These are phyloP conservation scores for Caenorhabditis macrosperma DNA, from an alignment of 2,888 invertebrate species.

Conservation along the genomic window DNA sequence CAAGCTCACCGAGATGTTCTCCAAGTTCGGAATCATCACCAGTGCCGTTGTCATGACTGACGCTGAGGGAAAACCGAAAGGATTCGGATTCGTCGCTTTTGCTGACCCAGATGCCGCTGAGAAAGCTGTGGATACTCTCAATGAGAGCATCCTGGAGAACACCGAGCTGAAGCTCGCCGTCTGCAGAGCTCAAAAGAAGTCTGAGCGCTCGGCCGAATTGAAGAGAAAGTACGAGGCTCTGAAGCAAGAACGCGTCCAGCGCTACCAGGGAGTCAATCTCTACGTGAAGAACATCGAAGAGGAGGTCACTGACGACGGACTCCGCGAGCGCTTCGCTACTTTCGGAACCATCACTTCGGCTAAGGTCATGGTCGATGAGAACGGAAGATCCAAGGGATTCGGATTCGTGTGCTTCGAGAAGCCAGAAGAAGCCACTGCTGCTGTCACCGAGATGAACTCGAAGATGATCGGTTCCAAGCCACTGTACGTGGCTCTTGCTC, in stretches of 20 bases:
- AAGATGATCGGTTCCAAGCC: conserved; percentile 93
- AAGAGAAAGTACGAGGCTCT: conserved; percentile 96
- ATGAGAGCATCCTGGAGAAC: conserved; percentile 57
- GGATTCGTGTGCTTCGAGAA: conserved; percentile 99
- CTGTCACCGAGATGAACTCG: conserved; percentile 90
- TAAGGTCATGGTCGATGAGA: conserved; percentile 91
- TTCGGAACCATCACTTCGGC: conserved; percentile 93
- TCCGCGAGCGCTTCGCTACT: conserved; percentile 94
- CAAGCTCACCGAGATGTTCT: conserved; percentile 94
- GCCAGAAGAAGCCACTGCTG: conserved; percentile 98
- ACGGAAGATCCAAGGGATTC: conserved; percentile 89
- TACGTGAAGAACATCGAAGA: conserved; percentile 99
- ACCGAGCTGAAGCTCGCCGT: conserved; percentile 86
- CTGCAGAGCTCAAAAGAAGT: conserved; percentile 98
- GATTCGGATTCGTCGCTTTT: conserved; percentile 98
- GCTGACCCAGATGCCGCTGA: conserved; percentile 97
- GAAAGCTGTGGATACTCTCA: conserved; percentile 81
- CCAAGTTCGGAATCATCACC: conserved; percentile 82
- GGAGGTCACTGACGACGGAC: conserved; percentile 95
- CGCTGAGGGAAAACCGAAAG: conserved; percentile 84
- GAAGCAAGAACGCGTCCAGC: conserved; percentile 83
- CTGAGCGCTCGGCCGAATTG: conserved; percentile 95
- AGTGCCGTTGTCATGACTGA: conserved; percentile 75
- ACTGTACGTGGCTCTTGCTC: conserved; percentile 97
- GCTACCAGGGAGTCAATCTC: conserved; percentile 91